These are phyloP conservation scores for Cepaea hortensis DNA, from an alignment of 2,888 invertebrate genomes.

Conservation along the genomic window DNA sequence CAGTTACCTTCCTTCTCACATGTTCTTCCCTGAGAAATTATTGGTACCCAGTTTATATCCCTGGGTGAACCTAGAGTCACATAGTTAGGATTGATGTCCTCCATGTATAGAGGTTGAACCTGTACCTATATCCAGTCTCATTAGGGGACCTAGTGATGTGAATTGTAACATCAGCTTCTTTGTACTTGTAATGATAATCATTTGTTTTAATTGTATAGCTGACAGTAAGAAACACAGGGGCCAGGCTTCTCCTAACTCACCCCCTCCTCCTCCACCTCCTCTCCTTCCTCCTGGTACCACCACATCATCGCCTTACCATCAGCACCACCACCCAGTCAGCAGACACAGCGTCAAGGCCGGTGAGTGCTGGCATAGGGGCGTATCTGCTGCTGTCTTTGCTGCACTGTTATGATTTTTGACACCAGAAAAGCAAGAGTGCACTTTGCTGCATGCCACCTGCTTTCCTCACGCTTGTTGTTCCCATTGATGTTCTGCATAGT, in stretches of 20 bases:
- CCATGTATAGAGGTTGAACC: too few relatives aligned
- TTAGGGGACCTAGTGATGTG: neutral
- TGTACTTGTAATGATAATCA: neutral
- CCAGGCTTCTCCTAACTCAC: slow-evolving; percentile 9
- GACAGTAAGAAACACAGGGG: slow-evolving; percentile 35
- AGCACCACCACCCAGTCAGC: slow-evolving; percentile 9
- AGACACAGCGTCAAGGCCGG: slow-evolving; percentile 43
- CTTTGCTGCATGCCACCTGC: neutral
- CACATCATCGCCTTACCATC: slow-evolving; percentile 32
- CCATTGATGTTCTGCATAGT: neutral
- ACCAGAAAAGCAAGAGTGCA: too few relatives aligned
- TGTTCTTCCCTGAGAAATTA: too few relatives aligned
- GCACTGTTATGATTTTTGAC: neutral
- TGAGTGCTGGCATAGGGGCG: slow-evolving; percentile 30
- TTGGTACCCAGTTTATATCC: too few relatives aligned
- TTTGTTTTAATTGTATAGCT: slow-evolving; percentile 29
- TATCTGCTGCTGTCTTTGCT: neutral
- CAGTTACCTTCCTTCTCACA: too few relatives aligned
- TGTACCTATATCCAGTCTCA: too few relatives aligned
- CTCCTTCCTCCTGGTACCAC: slow-evolving; percentile 9
- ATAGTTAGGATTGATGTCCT: too few relatives aligned
- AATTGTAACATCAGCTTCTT: neutral
- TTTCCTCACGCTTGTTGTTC: neutral
- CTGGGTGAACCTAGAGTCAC: too few relatives aligned
- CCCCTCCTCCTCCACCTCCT: slow-evolving; percentile 44